These are phyloP conservation scores for Psilanteris sp. DNA, from an alignment of 1,140 invertebrate genomes.

Conservation along the genomic window DNA sequence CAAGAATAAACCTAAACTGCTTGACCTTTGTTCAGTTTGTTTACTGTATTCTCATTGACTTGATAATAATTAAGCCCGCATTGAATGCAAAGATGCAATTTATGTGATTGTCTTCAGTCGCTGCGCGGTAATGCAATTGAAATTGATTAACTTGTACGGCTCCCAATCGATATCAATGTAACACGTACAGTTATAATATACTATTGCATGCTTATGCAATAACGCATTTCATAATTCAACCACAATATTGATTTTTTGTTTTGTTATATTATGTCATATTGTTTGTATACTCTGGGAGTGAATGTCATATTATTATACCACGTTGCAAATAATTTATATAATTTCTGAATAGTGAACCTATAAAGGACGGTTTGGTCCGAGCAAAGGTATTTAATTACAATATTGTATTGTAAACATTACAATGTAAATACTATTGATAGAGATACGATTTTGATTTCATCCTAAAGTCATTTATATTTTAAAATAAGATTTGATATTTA, in stretches of 20 bases:
- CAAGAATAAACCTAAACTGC: no score
- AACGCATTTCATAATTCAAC: constrained; percentile 36
- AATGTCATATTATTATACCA: no score
- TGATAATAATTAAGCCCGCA: constrained; percentile 54
- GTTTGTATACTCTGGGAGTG: no score
- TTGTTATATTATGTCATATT: constrained; percentile 24
- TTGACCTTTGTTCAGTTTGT: constrained; percentile 14
- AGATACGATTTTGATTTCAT: no score
- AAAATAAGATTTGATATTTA: no score
- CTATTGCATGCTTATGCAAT: constrained; percentile 22
- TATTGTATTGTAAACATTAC: no score
- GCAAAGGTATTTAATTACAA: no score
- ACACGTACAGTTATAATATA: constrained; percentile 7
- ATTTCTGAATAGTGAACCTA: no score
- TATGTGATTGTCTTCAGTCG: constrained; percentile 55
- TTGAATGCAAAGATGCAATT: constrained; percentile 45
- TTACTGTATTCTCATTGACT: constrained; percentile 60
- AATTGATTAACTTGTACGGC: constrained; percentile 55
- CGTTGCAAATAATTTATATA: no score
- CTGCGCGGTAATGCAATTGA: constrained; percentile 49
- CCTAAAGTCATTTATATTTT: no score
- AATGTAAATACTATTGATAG: no score
- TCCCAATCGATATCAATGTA: constrained; percentile 24
- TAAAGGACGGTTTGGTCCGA: no score
- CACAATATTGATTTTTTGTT: constrained; percentile 34